Percentiles rank a stretch among this genome's conserved stretches.
Evolutionary conservation across 1,140 invertebrate species (phyloP).

Genomic region (Brachionus asplanchnoidis): DNA sequence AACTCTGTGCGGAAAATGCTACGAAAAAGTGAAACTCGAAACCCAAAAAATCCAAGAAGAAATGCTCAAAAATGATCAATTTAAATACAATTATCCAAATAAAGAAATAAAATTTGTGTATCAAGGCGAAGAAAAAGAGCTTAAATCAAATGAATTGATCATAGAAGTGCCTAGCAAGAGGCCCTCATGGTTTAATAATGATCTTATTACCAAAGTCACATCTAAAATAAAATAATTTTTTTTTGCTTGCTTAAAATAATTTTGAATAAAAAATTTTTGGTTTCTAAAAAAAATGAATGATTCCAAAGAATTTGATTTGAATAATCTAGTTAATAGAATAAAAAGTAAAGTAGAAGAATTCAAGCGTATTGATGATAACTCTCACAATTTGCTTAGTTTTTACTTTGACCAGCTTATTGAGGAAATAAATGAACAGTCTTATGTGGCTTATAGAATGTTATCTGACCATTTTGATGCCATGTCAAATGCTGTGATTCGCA

Average conservation of each 20-base stretch:
- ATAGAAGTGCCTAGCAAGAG: not conserved
- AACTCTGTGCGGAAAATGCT: conserved; percentile 24
- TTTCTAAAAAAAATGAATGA: not conserved
- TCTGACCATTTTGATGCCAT: not conserved
- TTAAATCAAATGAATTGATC: not conserved
- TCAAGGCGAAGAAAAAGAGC: not conserved
- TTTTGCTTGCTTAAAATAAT: not conserved
- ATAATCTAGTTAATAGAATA: not conserved
- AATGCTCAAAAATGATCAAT: not conserved
- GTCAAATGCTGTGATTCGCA: not conserved
- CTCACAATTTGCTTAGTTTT: not conserved
- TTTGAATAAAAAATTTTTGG: not conserved
- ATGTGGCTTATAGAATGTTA: not conserved
- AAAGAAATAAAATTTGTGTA: conserved; percentile 16
- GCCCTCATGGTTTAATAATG: conserved; percentile 1
- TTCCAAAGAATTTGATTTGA: not conserved
- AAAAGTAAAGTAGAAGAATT: not conserved
- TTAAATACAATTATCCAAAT: not conserved
- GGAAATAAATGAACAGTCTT: not conserved
- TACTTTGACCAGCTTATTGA: not conserved
- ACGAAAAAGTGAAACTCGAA: conserved; percentile 31
- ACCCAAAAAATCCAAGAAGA: conserved; percentile 27
- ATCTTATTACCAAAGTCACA: not conserved
- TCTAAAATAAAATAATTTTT: conserved; percentile 5
- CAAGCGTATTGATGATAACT: not conserved